These are phyloP conservation scores for Coptodon bakossiorum DNA, from an alignment of 2,113 vertebrate species.

Conservation along the genomic window DNA sequence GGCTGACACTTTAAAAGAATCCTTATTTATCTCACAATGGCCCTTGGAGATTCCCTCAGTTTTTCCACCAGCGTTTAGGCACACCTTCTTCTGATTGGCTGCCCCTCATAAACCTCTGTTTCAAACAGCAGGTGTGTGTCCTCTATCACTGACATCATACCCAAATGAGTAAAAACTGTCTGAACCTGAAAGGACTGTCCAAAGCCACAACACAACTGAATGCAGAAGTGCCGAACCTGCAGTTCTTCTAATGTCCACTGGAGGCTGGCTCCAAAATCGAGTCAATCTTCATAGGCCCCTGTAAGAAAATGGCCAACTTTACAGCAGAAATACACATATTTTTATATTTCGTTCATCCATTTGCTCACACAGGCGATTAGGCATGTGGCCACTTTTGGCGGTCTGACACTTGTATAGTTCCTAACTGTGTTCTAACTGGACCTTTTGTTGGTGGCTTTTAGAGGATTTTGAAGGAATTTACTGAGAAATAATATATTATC, in stretches of 20 bases:
- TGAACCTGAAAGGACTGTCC: neutral
- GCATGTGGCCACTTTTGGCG: neutral
- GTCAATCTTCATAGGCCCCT: neutral
- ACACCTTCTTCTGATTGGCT: neutral
- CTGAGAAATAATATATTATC: neutral
- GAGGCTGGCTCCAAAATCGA: accelerated
- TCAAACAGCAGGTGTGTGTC: neutral
- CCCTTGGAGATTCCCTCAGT: neutral
- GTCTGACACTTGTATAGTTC: neutral
- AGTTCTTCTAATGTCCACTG: neutral
- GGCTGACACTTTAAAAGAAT: neutral
- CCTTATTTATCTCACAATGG: neutral
- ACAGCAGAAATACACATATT: neutral
- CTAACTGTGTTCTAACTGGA: neutral
- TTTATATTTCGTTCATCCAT: neutral
- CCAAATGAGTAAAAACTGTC: neutral
- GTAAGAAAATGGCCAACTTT: neutral
- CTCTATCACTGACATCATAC: neutral
- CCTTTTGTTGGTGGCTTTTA: neutral
- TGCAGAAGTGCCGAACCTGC: neutral
- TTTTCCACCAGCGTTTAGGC: neutral
- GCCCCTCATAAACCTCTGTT: neutral
- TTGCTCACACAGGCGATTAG: no score
- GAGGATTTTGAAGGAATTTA: neutral
- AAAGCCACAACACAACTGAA: neutral